Conservation (phyloP, 2,797 vertebrate species). For the Lagodon rhomboides region DNA sequence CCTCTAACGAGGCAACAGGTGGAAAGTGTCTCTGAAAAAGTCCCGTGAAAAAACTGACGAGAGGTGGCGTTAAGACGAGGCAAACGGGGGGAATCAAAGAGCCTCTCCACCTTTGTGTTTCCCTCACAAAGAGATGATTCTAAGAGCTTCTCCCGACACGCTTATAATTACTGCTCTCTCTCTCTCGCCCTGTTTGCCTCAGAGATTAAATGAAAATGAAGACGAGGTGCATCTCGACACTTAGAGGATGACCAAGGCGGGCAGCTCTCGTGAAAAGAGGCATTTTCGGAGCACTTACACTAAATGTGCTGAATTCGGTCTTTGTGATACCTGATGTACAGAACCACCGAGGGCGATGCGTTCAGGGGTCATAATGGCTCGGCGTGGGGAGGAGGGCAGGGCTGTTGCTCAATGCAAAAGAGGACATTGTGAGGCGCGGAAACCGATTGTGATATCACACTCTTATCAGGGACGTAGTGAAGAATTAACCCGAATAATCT, state of each 20-base stretch:
- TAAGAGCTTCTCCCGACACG: conserved; percentile 22
- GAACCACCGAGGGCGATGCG: background rate
- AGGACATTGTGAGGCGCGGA: conserved; percentile 22
- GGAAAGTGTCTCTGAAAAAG: conserved; percentile 37
- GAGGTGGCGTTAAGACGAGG: conserved; percentile 20
- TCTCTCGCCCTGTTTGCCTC: background rate
- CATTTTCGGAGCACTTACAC: background rate
- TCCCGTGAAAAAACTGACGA: background rate
- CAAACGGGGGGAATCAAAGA: conserved; percentile 10
- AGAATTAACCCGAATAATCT: conserved; percentile 57
- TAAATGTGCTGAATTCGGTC: background rate
- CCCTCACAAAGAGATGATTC: conserved; percentile 30
- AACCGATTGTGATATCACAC: background rate
- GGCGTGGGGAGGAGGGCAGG: conserved; percentile 12
- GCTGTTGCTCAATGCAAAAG: conserved; percentile 47
- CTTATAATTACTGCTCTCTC: conserved; percentile 28
- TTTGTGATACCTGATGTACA: conserved; percentile 8
- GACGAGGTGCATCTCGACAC: background rate
- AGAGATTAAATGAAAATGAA: conserved; percentile 1
- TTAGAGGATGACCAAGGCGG: conserved; percentile 4
- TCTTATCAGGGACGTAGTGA: conserved; percentile 47
- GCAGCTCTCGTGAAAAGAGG: conserved; percentile 1
- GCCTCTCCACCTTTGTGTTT: conserved; percentile 35
- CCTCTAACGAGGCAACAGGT: conserved; percentile 52
- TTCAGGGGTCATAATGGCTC: background rate